These are phyloP conservation scores for Keiferia lycopersicella DNA, from an alignment of 2,888 invertebrate genomes.

Conservation along the genomic window DNA sequence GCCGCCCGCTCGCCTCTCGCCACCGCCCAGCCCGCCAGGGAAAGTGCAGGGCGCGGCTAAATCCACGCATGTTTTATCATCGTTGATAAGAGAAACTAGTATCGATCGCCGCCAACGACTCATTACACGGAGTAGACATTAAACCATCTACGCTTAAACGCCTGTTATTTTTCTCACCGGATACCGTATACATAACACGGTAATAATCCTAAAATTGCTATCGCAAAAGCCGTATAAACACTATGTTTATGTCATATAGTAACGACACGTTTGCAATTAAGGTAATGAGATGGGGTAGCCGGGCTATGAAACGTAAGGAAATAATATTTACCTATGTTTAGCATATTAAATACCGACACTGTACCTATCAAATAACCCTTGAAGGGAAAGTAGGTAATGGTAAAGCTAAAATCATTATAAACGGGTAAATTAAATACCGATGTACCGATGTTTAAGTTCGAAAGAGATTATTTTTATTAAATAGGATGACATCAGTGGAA, in stretches of 20 bases:
- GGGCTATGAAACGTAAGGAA: conserved; percentile 19
- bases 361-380: neutral
- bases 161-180: conserved; percentile 38
- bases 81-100: conserved; percentile 75
- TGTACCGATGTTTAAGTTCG: neutral
- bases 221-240: conserved; percentile 30
- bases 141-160: conserved; percentile 37
- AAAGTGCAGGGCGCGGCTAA: conserved; percentile 75
- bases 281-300: conserved; percentile 26
- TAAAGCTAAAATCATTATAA: neutral
- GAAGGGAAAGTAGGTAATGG: neutral
- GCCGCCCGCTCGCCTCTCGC: conserved; percentile 29
- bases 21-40: conserved; percentile 46
- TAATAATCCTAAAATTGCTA: conserved; percentile 36
- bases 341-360: neutral
- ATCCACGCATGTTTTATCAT: conserved; percentile 76
- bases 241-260: conserved; percentile 31
- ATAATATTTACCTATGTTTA: conserved; percentile 18
- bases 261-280: conserved; percentile 25
- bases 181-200: conserved; percentile 37
- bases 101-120: conserved; percentile 58
- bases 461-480: too few relatives aligned
- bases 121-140: conserved; percentile 52
- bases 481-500: too few relatives aligned
- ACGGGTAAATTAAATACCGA: conserved; percentile 8